Base-by-base conservation (phyloP, 1,140 invertebrate genomes). In the Drosophila gunungcola region DNA sequence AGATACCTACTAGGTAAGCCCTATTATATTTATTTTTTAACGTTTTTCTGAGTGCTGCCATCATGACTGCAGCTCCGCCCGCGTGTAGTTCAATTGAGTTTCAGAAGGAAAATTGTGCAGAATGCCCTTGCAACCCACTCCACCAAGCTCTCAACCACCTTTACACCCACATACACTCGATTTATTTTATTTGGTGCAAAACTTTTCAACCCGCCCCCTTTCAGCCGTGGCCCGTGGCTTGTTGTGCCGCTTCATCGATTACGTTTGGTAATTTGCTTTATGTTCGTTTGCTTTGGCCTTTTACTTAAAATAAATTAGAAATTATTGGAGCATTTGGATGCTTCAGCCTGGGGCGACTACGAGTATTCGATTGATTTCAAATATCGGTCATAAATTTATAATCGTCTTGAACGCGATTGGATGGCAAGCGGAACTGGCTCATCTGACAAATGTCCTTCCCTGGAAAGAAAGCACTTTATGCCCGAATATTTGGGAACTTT, bases 291-390 rank as follows among this genome's bases (percentile, higher is more conserved):
- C 65, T 78, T 83, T 79, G 64, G 56, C 68, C 73, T 84, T 73
- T 72, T 67, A 82, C 69, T 78, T 69, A 82, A 78, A 72, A 80
- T 90, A 88, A 89, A 89, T 89, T 89, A 84, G 85, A 90, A 90
- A 85, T 89, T 84, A 84, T 90, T 90, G 77, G 58, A 89, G 84
- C 73, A 69, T 83, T 73, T 83, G 69, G 75, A 36, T 58, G 53
- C 51, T 65, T 34, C 38, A 61, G 43, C 46, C n/a, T 16, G 9
- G 42, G 41, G 54, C 32, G 32, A 41, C 25, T 10, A 21, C 11
- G 45, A 64, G 43, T 58, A 39, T 32, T 67, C 75, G 78, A 88
- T 89, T 88, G 84, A 74, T 84, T 89, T 77, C 21, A 34, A 80
- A 69, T 84, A 67, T 41, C 45, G 48, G 7, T 34, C 64, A 89